Evolutionary conservation across 2,888 invertebrate species (phyloP), one percentile per base, ranked within the genome.

Genomic region (Mythimna vitellina): DNA sequence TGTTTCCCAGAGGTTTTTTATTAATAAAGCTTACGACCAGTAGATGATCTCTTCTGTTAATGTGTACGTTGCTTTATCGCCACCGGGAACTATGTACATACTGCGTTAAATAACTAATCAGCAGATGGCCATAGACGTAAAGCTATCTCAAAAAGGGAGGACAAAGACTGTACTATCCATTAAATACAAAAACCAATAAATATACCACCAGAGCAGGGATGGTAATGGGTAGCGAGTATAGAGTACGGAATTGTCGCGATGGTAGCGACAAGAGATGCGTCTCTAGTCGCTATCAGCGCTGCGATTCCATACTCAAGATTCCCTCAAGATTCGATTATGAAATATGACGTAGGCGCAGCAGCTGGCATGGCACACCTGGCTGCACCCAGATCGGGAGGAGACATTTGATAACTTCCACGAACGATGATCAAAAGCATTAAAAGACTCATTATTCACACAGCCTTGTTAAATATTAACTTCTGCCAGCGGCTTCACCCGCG

Each of bases 131-230:
- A 46, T 3, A n/a, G n/a, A 74, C 35, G 20, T 71, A 32, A 73
- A 42, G 8, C 12, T 64, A 46, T 38, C 54, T 17, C 20, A 49
- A 38, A 75, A 56, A 38, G 22, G 42, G 65, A 38, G 56, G 76
- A 65, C 35, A 38, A 75, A 49, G 22, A 54, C 29, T 32, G 32
- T 46, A 51, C 22, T 51, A 61, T 61, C 29, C 61, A 64, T 65
- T 68, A 65, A 51, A 20, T 54, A 53, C 22, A 63, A 56, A 64
- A 64, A 25, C 67, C 32, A 78, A 78, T 84, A 81, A 78, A 84
- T 84, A 73, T 65, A 69, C 74, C 29, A 56, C 54, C 38, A 67
- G 53, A 63, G 72, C 60, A 65, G 25, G 20, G n/a, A 63, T 32
- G 66, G 65, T 72, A 77, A 77, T 71, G 53, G 76, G 58, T 56